Evolutionary conservation across 2,888 invertebrate genomes (phyloP).

Genomic region (Agrenia bidenticulata): DNA sequence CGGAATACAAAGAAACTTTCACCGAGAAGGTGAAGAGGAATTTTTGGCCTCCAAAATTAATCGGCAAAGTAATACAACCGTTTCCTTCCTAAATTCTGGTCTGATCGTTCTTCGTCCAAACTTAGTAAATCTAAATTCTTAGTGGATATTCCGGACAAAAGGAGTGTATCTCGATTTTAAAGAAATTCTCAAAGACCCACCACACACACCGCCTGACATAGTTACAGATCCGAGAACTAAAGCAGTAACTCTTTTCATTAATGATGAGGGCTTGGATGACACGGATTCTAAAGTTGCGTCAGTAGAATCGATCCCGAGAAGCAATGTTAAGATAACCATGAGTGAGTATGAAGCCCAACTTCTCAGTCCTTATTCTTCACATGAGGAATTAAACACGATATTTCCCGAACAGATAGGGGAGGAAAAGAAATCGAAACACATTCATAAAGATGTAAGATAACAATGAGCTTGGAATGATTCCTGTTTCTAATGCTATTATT

Average conservation of each 20-base stretch:
- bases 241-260: slow-evolving; percentile 27
- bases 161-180: slow-evolving; percentile 36
- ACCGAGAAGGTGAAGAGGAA: slow-evolving; percentile 33
- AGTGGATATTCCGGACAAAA: slow-evolving; percentile 28
- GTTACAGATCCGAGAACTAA: slow-evolving; percentile 25
- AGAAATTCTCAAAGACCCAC: slow-evolving; percentile 38
- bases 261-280: background rate
- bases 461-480: too few species aligned
- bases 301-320: slow-evolving; percentile 6
- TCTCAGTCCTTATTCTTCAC: too few species aligned
- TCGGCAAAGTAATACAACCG: slow-evolving; percentile 7
- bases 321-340: too few species aligned
- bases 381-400: background rate
- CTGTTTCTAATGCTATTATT: too few species aligned
- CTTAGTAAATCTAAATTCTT: background rate
- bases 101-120: too few species aligned
- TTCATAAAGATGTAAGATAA: slow-evolving; percentile 18
- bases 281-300: slow-evolving; percentile 18
- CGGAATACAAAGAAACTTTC: slow-evolving; percentile 35
- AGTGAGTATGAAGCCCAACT: too few species aligned
- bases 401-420: slow-evolving; percentile 14
- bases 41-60: slow-evolving; percentile 37
- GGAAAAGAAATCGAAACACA: slow-evolving; percentile 20
- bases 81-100: too few species aligned
- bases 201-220: slow-evolving; percentile 39